Conservation (phyloP, 2,113 vertebrate genomes). For the Scatophagus argus region DNA sequence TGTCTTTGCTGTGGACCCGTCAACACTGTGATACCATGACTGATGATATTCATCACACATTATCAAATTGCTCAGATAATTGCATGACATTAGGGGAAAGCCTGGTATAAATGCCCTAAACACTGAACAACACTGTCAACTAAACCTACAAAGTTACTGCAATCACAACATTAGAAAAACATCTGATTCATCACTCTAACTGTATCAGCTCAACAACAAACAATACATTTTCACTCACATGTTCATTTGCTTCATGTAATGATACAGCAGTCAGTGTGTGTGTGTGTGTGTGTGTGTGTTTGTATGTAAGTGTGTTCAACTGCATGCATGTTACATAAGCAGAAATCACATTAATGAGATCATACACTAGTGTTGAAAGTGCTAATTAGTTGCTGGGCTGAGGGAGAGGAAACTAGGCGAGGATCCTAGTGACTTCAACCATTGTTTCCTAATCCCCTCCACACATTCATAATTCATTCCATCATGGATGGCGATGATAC, state of each 20-base stretch:
- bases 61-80: conserved; percentile 72
- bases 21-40: conserved; percentile 54
- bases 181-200: conserved; percentile 53
- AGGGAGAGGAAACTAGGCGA: conserved; percentile 78
- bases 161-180: conserved; percentile 39
- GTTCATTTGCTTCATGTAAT: conserved; percentile 72
- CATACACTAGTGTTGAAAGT: conserved; percentile 81
- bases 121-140: conserved; percentile 11
- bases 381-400: conserved; percentile 81
- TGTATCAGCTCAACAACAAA: conserved; percentile 64
- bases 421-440: conserved; percentile 77
- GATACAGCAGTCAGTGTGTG: conserved; percentile 56
- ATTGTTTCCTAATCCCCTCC: conserved; percentile 80
- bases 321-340: conserved; percentile 76
- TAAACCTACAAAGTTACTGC: conserved; percentile 54
- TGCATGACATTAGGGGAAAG: conserved; percentile 55
- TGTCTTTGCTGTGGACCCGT: conserved; percentile 48
- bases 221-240: conserved; percentile 56
- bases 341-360: conserved; percentile 81
- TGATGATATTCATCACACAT: conserved; percentile 73
- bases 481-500: conserved; percentile 70
- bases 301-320: conserved; percentile 37
- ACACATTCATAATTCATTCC: conserved; percentile 83
- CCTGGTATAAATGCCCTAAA: conserved; percentile 41
- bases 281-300: conserved; percentile 31